phyloP scores from a whole-genome alignment of 1,140 invertebrate species.

The Hycleus cichorii region DNA sequence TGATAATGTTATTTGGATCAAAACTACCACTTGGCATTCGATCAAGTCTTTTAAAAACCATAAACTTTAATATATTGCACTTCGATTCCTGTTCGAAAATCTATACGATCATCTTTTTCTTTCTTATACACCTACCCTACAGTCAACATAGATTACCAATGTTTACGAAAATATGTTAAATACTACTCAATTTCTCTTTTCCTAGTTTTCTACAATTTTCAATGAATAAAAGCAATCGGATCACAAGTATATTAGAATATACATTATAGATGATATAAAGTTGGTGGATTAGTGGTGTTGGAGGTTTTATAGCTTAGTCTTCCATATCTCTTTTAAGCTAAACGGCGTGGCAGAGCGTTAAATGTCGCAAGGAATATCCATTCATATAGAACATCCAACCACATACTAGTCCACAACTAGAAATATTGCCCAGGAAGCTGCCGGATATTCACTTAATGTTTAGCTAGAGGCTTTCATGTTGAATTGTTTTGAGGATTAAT shows the following conservation, averaged over 20 bases:
- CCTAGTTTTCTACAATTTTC: no score
- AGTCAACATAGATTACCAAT: not conserved
- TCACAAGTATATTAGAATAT: conserved; percentile 6
- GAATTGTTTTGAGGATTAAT: conserved; percentile 9
- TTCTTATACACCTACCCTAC: no score
- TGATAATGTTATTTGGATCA: no score
- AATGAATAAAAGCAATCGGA: no score
- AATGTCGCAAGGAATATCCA: conserved; percentile 35
- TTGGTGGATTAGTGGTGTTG: conserved; percentile 17
- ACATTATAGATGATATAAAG: conserved; percentile 19
- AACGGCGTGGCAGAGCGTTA: conserved; percentile 25
- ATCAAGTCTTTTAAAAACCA: no score
- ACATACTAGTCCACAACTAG: conserved; percentile 28
- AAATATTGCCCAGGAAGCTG: conserved; percentile 26
- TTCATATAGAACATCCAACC: conserved; percentile 28
- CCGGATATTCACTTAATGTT: conserved; percentile 27
- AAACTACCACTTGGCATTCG: no score
- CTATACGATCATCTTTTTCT: no score
- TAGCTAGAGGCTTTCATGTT: not conserved
- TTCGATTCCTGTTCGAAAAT: no score
- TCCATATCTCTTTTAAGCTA: not conserved
- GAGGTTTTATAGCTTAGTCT: conserved; percentile 33
- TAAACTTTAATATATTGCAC: no score
- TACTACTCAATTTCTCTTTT: no score
- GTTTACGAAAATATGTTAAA: conserved; percentile 10